phyloP scores from a whole-genome alignment of 1,140 invertebrate species.

The Ips nitidus region DNA sequence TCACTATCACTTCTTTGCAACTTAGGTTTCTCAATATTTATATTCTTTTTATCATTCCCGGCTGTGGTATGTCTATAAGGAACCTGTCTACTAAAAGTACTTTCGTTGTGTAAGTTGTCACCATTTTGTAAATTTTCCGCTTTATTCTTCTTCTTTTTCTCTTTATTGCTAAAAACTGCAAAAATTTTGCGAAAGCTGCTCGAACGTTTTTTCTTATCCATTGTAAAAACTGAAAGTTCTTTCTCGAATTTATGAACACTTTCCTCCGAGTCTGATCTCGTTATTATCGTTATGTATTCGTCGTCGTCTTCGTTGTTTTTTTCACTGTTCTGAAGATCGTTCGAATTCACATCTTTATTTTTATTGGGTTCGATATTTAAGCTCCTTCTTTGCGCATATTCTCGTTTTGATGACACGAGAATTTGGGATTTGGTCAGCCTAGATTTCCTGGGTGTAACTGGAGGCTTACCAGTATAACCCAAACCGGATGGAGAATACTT shows the following conservation, averaged over 20 bases:
- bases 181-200: slow-evolving; percentile 47
- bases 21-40: not conserved
- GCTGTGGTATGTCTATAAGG: slow-evolving; percentile 42
- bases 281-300: slow-evolving; percentile 38
- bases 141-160: slow-evolving; percentile 46
- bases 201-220: slow-evolving; percentile 47
- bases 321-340: slow-evolving; percentile 22
- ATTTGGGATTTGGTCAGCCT: slow-evolving; percentile 33
- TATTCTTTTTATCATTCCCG: slow-evolving; percentile 11
- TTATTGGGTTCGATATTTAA: slow-evolving; percentile 29
- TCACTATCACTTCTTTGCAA: slow-evolving; percentile 26
- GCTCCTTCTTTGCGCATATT: slow-evolving; percentile 12
- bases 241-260: slow-evolving; percentile 44
- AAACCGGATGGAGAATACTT: slow-evolving; percentile 41
- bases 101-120: slow-evolving; percentile 41
- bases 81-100: slow-evolving; percentile 42
- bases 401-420: slow-evolving; percentile 15
- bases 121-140: slow-evolving; percentile 40
- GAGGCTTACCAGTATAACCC: slow-evolving; percentile 25
- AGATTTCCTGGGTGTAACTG: slow-evolving; percentile 20
- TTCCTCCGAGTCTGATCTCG: slow-evolving; percentile 44
- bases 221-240: slow-evolving; percentile 44
- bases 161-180: slow-evolving; percentile 44
- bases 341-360: slow-evolving; percentile 41
- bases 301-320: slow-evolving; percentile 30